These are phyloP conservation scores for Oplegnathus fasciatus DNA, from an alignment of 2,113 vertebrate species.

Conservation along the genomic window DNA sequence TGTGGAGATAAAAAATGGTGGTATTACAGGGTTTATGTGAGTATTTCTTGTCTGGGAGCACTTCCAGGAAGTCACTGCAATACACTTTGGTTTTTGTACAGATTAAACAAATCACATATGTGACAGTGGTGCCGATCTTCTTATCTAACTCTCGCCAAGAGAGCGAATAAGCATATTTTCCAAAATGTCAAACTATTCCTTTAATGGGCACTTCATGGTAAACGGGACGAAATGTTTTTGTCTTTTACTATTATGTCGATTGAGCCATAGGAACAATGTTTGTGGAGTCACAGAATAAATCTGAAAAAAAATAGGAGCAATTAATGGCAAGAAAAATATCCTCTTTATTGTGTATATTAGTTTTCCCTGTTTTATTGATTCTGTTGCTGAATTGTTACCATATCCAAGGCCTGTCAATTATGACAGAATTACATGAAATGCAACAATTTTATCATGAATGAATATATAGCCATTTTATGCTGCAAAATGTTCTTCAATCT, in stretches of 20 bases:
- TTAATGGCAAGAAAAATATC: not conserved
- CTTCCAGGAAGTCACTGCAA: not conserved
- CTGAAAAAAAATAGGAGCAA: not conserved
- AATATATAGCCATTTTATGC: slow-evolving; percentile 7
- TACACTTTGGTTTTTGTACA: not conserved
- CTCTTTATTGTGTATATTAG: not conserved
- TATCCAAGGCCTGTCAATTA: not conserved
- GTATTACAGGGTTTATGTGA: no score
- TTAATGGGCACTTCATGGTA: slow-evolving; percentile 45
- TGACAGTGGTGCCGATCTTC: not conserved
- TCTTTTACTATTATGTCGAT: slow-evolving; percentile 3
- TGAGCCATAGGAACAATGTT: not conserved
- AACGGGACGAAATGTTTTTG: not conserved
- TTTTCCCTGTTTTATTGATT: not conserved
- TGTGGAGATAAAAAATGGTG: no score
- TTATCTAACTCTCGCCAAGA: not conserved
- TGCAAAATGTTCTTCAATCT: slow-evolving; percentile 4
- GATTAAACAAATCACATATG: not conserved
- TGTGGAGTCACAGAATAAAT: slow-evolving; percentile 22
- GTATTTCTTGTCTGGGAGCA: no score
- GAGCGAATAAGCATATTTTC: slow-evolving; percentile 9
- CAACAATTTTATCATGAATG: not conserved
- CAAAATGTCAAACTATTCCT: slow-evolving; percentile 15
- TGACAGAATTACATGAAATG: slow-evolving; percentile 6
- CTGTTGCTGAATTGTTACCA: not conserved